phyloP scores from a whole-genome alignment of 37 sponge, comb jelly and placozoan genomes.

The Crambe crambe region DNA sequence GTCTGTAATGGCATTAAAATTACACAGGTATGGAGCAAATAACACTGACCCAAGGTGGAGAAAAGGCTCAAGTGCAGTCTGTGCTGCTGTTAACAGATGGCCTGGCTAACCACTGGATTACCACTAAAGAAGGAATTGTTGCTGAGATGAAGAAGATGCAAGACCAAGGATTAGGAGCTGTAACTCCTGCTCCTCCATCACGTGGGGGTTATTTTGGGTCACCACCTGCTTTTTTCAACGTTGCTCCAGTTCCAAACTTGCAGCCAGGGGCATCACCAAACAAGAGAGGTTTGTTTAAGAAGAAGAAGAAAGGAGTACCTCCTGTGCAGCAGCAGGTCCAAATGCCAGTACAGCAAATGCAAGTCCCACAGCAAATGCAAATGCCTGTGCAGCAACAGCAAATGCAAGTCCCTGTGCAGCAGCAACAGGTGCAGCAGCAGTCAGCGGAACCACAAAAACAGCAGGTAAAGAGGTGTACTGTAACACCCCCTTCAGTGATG shows the following conservation, averaged over 20 bases:
- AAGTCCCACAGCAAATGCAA: conserved; percentile 1
- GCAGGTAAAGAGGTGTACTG: neutral
- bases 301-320: neutral
- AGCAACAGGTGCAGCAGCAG: conserved; percentile 6
- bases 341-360: neutral
- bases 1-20: too few relatives aligned
- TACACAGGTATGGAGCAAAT: conserved; percentile 7
- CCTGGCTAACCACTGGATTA: conserved; percentile 76
- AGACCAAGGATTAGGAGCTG: neutral
- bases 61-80: conserved; percentile 80
- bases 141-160: conserved; percentile 67
- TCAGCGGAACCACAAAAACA: neutral
- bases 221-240: neutral
- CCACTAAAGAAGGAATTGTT: conserved; percentile 54
- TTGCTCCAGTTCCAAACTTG: too few relatives aligned
- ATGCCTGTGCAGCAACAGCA: conserved; percentile 10
- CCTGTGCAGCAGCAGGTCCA: too few relatives aligned
- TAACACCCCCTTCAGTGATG: too few relatives aligned
- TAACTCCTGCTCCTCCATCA: neutral
- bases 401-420: neutral
- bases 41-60: conserved; percentile 5
- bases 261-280: too few relatives aligned
- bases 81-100: conserved; percentile 93
- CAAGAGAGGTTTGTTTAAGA: neutral
- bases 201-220: neutral